Base-by-base conservation (phyloP, 1,140 invertebrate species). In the Drosophila equinoxialis region DNA sequence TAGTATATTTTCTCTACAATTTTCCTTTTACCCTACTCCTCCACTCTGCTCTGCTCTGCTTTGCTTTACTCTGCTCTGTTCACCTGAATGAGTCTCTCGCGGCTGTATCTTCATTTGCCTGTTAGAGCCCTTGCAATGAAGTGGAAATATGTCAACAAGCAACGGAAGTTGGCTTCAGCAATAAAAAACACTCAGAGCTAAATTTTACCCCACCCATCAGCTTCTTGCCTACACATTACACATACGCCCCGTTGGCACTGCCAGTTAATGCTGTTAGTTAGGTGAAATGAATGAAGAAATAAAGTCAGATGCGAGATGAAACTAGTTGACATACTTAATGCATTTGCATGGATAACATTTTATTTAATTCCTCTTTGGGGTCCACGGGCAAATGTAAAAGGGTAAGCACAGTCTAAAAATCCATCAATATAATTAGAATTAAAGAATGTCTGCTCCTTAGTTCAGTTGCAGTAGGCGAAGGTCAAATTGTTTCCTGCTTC, bases 141-240 rank as follows among this genome's bases (percentile, higher is more conserved):
- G 84, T 87, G 84, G 84, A 87, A 87, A 87, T 87, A 89, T 87
- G 84, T 87, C 84, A 87, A 89, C 84, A 87, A 78, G 83, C 82
- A 86, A 70, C 83, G 84, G 79, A 86, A 86, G 84, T 86, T 87
- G 83, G 83, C 83, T 65, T 54, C 69, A 65, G 68, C 83, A 62
- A 77, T 62, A 65, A 81, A 65, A 68, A 58, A 76, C 77, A 79
- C 58, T n/a, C 73, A 63, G 35, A 57, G 77, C 37, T 57, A 63
- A 77, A 26, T 59, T 39, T 54, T 45, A 35, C 20, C 37, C 20
- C 61, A 11, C 45, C 45, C 45, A 20, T 23, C 17, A 17, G 14
- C 14, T 17, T 45, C 23, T 45, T 45, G 42, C 42, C 42, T 45
- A 45, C 42, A 48, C 73, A 73, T 60, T 73, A 67, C 83, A 79